phyloP scores from a whole-genome alignment of 2,113 vertebrate genomes.

The Sceloporus undulatus region DNA sequence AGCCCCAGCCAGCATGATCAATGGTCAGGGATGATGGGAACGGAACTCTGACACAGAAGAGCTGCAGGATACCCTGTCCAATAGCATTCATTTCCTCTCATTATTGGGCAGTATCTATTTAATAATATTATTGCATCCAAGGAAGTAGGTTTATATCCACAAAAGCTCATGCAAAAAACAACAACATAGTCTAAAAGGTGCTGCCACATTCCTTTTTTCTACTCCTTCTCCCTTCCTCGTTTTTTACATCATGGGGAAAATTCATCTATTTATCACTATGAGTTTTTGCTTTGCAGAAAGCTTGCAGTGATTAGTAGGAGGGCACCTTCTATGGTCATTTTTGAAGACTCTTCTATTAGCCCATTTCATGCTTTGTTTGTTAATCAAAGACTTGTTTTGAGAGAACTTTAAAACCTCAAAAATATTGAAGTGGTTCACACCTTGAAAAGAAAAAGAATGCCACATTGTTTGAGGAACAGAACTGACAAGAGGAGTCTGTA shows the following conservation, averaged over 20 bases:
- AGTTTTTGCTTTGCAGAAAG: neutral
- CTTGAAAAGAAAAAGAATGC: slow-evolving; percentile 50
- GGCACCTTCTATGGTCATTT: slow-evolving; percentile 45
- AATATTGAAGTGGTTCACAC: slow-evolving; percentile 17
- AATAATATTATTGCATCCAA: slow-evolving; percentile 12
- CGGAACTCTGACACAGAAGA: neutral
- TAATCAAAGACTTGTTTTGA: slow-evolving; percentile 53
- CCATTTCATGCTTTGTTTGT: slow-evolving; percentile 44
- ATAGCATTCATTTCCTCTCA: neutral
- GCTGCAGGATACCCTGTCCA: neutral
- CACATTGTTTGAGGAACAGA: slow-evolving; percentile 3
- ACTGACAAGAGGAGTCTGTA: neutral
- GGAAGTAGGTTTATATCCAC: too few relatives aligned
- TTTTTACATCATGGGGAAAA: neutral
- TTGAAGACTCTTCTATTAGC: slow-evolving; percentile 49
- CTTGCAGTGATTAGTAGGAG: slow-evolving; percentile 39
- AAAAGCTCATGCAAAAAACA: too few relatives aligned
- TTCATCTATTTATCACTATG: neutral
- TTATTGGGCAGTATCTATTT: slow-evolving; percentile 25
- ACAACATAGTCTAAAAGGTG: slow-evolving; percentile 1
- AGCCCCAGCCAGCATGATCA: neutral
- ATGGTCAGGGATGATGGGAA: neutral
- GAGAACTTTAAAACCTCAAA: slow-evolving; percentile 15
- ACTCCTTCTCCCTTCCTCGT: too few relatives aligned
- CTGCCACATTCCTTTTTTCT: too few relatives aligned